Evolutionary conservation across 2,113 vertebrate species (phyloP).

Genomic region (Hippocampus comes): DNA sequence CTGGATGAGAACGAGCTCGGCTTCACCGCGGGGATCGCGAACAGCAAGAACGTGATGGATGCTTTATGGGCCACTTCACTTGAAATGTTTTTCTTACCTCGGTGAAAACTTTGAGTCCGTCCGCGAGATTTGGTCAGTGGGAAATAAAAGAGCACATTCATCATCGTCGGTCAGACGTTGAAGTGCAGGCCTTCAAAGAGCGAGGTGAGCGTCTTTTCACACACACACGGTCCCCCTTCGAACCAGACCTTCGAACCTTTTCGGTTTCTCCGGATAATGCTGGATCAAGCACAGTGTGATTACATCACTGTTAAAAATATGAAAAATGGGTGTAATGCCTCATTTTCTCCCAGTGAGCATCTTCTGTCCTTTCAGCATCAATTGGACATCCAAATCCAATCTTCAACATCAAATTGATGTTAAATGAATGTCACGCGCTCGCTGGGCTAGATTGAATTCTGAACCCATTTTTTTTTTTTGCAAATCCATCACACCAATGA

Average conservation of each 20-base stretch:
- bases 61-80: slow-evolving; percentile 31
- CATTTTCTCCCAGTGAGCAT: too few relatives aligned
- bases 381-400: too few relatives aligned
- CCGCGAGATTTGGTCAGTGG: slow-evolving; percentile 26
- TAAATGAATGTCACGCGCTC: too few relatives aligned
- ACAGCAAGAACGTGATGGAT: slow-evolving; percentile 9
- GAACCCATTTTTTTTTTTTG: too few relatives aligned
- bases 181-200: slow-evolving; percentile 43
- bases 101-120: slow-evolving; percentile 16
- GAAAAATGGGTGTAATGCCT: too few relatives aligned
- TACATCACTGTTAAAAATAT: neutral
- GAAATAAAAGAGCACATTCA: slow-evolving; percentile 31
- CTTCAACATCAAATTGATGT: too few relatives aligned
- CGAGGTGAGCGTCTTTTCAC: slow-evolving; percentile 43
- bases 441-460: too few relatives aligned
- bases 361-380: too few relatives aligned
- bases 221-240: neutral
- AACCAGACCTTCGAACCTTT: slow-evolving; percentile 2
- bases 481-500: neutral
- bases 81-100: slow-evolving; percentile 49
- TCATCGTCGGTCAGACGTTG: slow-evolving; percentile 32
- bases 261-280: slow-evolving; percentile 25
- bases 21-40: slow-evolving; percentile 22
- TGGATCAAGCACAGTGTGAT: neutral
- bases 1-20: slow-evolving; percentile 36